Evolutionary conservation across 2,888 invertebrate genomes (phyloP).

Genomic region (Magallana nippona): DNA sequence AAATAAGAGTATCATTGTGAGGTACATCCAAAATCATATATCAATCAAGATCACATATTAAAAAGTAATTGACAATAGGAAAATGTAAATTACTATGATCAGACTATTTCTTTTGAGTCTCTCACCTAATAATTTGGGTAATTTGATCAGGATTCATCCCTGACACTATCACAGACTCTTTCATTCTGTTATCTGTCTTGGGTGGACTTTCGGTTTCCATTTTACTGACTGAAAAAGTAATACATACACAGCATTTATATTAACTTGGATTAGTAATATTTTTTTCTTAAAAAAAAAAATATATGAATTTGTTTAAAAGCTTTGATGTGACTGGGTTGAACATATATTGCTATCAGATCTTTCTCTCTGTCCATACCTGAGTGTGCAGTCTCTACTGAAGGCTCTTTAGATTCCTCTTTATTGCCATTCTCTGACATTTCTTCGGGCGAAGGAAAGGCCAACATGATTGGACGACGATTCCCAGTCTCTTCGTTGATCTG

Average conservation of each 20-base stretch:
- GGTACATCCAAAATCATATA: too few species aligned
- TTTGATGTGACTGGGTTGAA: neutral
- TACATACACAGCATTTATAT: too few species aligned
- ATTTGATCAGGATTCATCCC: conserved; percentile 76
- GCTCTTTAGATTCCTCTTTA: conserved; percentile 56
- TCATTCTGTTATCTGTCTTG: conserved; percentile 52
- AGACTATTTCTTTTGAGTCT: neutral
- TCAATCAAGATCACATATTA: neutral
- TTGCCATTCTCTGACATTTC: conserved; percentile 62
- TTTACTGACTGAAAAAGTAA: conserved; percentile 56
- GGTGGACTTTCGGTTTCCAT: conserved; percentile 69
- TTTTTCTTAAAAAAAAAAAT: too few species aligned
- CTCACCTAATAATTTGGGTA: conserved; percentile 71
- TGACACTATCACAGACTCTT: conserved; percentile 62
- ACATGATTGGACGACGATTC: conserved; percentile 89
- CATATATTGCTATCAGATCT: neutral
- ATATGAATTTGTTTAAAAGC: too few species aligned
- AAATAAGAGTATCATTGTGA: conserved; percentile 36
- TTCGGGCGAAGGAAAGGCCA: conserved; percentile 81
- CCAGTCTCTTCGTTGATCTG: conserved; percentile 89
- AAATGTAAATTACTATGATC: neutral
- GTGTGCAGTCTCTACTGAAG: neutral
- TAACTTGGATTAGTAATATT: too few species aligned
- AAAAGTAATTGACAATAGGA: neutral
- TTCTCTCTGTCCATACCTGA: neutral